Conservation (phyloP, 2,888 invertebrate species). For the Ametastegia equiseti region DNA sequence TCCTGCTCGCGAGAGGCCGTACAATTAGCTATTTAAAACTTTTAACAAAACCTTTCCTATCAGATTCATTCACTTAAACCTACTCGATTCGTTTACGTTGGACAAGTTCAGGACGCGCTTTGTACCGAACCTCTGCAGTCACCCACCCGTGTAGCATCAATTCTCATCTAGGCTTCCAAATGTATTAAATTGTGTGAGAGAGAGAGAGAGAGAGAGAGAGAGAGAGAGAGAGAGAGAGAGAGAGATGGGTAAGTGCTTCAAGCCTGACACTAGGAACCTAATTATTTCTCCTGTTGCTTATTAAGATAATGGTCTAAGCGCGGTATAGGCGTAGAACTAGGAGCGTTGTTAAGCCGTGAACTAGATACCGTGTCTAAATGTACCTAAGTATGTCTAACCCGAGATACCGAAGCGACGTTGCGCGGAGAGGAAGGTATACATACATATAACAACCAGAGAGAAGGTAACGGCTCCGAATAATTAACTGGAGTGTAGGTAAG, state of each 20-base stretch:
- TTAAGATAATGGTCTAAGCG: conserved; percentile 60
- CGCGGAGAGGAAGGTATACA: not conserved
- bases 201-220: not conserved
- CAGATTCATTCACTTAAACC: not conserved
- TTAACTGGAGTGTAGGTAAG: conserved; percentile 59
- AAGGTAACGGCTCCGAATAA: conserved; percentile 66
- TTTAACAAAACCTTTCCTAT: conserved; percentile 32
- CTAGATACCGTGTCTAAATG: conserved; percentile 43
- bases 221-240: not conserved
- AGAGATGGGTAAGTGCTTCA: not conserved
- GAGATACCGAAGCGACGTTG: conserved; percentile 54
- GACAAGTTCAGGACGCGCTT: not conserved
- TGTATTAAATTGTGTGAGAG: not conserved
- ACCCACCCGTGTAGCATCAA: not conserved
- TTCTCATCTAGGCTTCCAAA: not conserved
- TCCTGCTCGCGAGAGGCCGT: not conserved
- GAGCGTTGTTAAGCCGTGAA: conserved; percentile 36
- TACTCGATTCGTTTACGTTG: not conserved
- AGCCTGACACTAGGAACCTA: conserved; percentile 51
- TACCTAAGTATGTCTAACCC: conserved; percentile 41
- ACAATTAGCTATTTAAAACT: conserved; percentile 8
- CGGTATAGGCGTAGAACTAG: conserved; percentile 32
- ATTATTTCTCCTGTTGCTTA: conserved; percentile 61
- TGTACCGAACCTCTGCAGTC: not conserved
- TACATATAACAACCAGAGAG: not conserved